Conservation (phyloP, 2,113 vertebrate species). For the Pelecanus crispus region DNA sequence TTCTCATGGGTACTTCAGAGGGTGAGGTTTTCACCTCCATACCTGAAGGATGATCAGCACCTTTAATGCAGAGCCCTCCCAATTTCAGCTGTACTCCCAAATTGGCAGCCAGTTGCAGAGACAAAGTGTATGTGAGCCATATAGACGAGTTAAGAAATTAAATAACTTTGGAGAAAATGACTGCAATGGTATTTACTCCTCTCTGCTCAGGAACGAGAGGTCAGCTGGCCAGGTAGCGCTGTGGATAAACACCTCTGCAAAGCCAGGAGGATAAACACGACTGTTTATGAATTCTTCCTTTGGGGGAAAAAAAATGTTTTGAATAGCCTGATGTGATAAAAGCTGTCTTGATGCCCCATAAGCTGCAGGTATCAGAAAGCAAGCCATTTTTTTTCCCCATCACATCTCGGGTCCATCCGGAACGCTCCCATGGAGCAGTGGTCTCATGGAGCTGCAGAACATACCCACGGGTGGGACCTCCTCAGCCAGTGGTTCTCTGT, state of each 20-base stretch:
- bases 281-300: background rate
- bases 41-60: background rate
- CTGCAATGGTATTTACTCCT: background rate
- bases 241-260: background rate
- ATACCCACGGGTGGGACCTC: background rate
- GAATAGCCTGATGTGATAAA: background rate
- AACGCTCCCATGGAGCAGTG: rapidly evolving
- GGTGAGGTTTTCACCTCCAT: background rate
- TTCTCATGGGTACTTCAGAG: background rate
- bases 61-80: background rate
- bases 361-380: background rate
- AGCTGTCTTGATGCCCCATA: background rate
- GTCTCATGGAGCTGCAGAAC: background rate
- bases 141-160: background rate
- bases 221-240: background rate
- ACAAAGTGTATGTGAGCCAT: background rate
- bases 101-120: background rate
- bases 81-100: background rate
- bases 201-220: background rate
- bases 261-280: background rate
- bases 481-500: background rate
- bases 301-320: background rate
- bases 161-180: background rate
- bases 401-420: background rate
- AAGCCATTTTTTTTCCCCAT: background rate